Percentiles rank a stretch among this genome's conserved stretches.
Evolutionary conservation across 2,797 vertebrate genomes (phyloP).

Genomic region (Momotus momota): DNA sequence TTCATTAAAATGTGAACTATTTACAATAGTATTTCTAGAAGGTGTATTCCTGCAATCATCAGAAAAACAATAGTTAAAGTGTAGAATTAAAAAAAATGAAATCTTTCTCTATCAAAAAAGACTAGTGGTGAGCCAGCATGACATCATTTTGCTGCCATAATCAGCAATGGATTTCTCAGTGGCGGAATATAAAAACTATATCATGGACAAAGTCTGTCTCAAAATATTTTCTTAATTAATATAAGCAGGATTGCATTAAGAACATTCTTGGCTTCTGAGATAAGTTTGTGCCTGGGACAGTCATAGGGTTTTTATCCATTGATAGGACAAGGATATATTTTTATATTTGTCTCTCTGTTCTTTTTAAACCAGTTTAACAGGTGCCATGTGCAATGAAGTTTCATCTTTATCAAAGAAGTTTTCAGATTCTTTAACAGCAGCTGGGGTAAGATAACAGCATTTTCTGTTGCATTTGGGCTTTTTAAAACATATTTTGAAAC

Average conservation of each 20-base stretch:
- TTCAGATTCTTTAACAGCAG: slow-evolving; percentile 83
- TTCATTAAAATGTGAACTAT: not conserved
- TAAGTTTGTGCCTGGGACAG: not conserved
- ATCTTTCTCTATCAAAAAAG: not conserved
- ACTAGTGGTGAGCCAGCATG: not conserved
- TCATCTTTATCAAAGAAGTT: slow-evolving; percentile 90
- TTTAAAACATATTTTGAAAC: not conserved
- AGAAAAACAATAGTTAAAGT: not conserved
- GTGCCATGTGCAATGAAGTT: slow-evolving; percentile 96
- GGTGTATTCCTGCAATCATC: not conserved
- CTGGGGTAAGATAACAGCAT: slow-evolving; percentile 86
- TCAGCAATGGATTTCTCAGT: not conserved
- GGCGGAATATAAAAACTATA: not conserved
- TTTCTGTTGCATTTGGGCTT: not conserved
- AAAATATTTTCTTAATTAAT: not conserved
- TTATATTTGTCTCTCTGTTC: not conserved
- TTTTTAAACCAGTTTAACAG: slow-evolving; percentile 85
- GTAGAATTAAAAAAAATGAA: not conserved
- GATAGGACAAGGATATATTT: not conserved
- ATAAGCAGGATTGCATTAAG: not conserved
- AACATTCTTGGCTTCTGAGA: not conserved
- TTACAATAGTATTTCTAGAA: not conserved
- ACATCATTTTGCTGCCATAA: not conserved
- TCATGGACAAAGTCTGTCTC: not conserved
- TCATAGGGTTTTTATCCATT: not conserved